Evolutionary conservation across 2,888 invertebrate genomes (phyloP).

Genomic region (Tetanocera ferruginea): DNA sequence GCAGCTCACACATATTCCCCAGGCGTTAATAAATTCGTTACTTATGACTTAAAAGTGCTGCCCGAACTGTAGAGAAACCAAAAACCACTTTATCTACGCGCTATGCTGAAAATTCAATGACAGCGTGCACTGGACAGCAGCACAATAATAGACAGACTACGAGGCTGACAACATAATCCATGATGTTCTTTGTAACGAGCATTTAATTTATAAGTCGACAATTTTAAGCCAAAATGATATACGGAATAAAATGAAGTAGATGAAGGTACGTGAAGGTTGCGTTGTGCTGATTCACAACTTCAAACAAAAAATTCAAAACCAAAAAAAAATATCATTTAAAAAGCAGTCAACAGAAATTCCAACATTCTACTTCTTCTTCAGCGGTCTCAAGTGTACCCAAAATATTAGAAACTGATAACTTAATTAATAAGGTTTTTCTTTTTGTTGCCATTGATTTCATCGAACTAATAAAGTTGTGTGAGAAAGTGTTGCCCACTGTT

Average conservation of each 20-base stretch:
- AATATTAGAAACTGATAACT: slow-evolving; percentile 11
- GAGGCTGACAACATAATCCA: slow-evolving; percentile 41
- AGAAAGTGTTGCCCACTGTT: slow-evolving; percentile 6
- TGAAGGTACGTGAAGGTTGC: background rate
- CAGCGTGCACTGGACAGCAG: slow-evolving; percentile 41
- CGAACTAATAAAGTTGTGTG: slow-evolving; percentile 9
- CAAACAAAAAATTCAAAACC: background rate
- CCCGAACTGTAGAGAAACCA: slow-evolving; percentile 31
- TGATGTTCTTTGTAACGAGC: slow-evolving; percentile 54
- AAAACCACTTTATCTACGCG: slow-evolving; percentile 43
- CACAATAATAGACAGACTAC: background rate
- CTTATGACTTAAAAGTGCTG: slow-evolving; percentile 7
- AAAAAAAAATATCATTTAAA: background rate
- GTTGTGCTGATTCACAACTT: background rate
- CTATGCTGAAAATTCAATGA: background rate
- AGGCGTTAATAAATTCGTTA: slow-evolving; percentile 46
- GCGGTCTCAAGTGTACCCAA: background rate
- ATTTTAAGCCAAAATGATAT: slow-evolving; percentile 34
- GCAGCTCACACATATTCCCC: slow-evolving; percentile 3
- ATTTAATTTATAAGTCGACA: slow-evolving; percentile 58
- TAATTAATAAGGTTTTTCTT: background rate
- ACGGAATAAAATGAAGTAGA: background rate
- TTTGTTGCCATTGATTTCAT: background rate
- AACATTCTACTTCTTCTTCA: too few species aligned
- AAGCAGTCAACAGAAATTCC: background rate